Conservation (phyloP, 2,888 invertebrate species). For the Caenorhabditis sp. region DNA sequence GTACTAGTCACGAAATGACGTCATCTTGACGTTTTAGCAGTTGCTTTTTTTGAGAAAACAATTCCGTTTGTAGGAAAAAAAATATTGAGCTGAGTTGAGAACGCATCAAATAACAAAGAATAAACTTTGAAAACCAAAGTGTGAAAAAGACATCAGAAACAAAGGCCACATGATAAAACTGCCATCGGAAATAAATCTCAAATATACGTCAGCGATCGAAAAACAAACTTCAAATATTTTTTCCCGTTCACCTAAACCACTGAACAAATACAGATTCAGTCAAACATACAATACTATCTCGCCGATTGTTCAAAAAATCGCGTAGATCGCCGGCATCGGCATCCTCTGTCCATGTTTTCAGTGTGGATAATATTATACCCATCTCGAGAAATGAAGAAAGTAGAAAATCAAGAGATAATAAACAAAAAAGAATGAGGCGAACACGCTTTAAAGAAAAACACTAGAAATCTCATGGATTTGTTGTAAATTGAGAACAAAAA, state of each 20-base stretch:
- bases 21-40: too few species aligned
- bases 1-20: too few species aligned
- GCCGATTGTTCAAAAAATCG: slow-evolving; percentile 26
- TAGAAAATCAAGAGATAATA: background rate
- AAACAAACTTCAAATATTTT: background rate
- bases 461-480: background rate
- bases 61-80: too few species aligned
- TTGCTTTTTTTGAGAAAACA: too few species aligned
- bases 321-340: slow-evolving; percentile 8
- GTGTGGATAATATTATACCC: slow-evolving; percentile 16
- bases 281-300: slow-evolving; percentile 35
- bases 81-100: too few species aligned
- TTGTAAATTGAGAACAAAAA: background rate
- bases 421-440: background rate
- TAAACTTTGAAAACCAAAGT: too few species aligned
- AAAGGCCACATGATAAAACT: background rate
- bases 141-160: background rate
- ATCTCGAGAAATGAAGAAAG: slow-evolving; percentile 3
- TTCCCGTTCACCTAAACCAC: background rate
- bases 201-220: background rate
- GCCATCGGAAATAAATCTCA: background rate
- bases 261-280: slow-evolving; percentile 4
- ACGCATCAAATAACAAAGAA: too few species aligned
- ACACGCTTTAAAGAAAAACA: background rate
- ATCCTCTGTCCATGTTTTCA: background rate